A percentile compares a stretch with the other conserved stretches of the same genome.
Evolutionary conservation across 2,797 vertebrate species (phyloP).

Genomic region (Pseudopleuronectes americanus): DNA sequence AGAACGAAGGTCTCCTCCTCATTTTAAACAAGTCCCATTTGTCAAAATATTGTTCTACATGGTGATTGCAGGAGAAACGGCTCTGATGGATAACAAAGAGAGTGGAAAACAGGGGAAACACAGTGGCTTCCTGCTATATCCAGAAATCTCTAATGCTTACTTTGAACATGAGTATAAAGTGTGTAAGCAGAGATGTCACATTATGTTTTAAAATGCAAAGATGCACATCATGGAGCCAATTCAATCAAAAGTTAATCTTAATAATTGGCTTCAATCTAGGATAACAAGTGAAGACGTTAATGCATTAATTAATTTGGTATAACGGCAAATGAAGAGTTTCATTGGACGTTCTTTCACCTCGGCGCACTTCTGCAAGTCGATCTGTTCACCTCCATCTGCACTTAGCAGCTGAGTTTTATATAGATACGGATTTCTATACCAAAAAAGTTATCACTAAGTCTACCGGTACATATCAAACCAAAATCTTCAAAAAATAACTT

Average conservation of each 20-base stretch:
- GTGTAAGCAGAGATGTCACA: too few relatives aligned
- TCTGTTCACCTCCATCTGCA: slow-evolving; percentile 3
- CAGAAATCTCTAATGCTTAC: not conserved
- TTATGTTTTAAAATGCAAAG: too few relatives aligned
- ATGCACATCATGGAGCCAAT: too few relatives aligned
- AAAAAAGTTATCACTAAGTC: not conserved
- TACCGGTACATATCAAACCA: not conserved
- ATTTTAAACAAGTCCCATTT: not conserved
- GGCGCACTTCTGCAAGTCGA: not conserved
- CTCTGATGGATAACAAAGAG: not conserved
- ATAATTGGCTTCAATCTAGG: too few relatives aligned
- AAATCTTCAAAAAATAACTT: not conserved
- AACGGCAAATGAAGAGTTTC: not conserved
- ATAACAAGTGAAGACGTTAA: too few relatives aligned
- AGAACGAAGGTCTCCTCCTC: slow-evolving; percentile 7
- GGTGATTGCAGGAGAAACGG: not conserved
- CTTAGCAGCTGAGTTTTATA: slow-evolving; percentile 3
- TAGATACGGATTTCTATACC: not conserved
- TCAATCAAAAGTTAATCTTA: too few relatives aligned
- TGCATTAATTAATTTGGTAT: too few relatives aligned
- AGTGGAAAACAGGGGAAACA: not conserved
- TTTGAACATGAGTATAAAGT: not conserved
- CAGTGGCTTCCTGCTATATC: not conserved
- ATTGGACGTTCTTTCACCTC: not conserved
- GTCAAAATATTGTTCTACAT: slow-evolving; percentile 1